Base-by-base conservation (phyloP, 2,113 vertebrate genomes). In the Pao palembangensis region DNA sequence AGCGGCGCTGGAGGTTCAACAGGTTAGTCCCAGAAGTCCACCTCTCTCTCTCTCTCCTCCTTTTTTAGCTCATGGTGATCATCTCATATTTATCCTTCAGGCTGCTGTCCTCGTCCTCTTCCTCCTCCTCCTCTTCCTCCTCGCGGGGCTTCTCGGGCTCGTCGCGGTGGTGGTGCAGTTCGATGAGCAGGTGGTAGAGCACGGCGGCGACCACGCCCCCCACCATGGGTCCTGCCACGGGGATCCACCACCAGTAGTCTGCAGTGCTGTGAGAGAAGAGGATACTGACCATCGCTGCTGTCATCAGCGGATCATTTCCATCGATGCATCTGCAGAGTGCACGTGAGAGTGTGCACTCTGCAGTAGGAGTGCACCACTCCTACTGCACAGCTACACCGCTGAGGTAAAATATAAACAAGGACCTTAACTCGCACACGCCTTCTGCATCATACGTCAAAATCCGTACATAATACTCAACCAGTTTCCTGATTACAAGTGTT, bases 181-280 rank as follows among this genome's bases (percentile, higher is more conserved):
- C 93, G 19, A 98, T 93, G 59, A 94, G 69, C 56, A 94, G 70
- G 25, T 94, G 49, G 60, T 98, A 98, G 74, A 87, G 28, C 38
- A 90, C 65, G 4, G 94, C 93, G 3, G 94, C 96, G 1, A 92
- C 66, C 18, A 90, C 67, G 0, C 87, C 93, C 2, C 96, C 96
- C 52, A 93, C 75, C 90, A 98, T 78, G 23, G 96, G 96, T 17
- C 93, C 96, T 4, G 93, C 90, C 23, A 94, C 80, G 0, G 96
- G 96, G 51, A 98, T 88, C 96, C 96, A 98, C 96, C 96, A 98
- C 92, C 94, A 98, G 75, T 95, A 59, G 73, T 91, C 90, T 53
- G 92, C 94, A 53, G 90, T 93, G 71, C 96, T 98, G 91, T 48
- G 0, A 12, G 12, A 23, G 7, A 28, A 25, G 46, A 15, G 16